Evolutionary conservation across 2,888 invertebrate genomes (phyloP), one percentile per base, ranked within the genome.

Genomic region (Branchellion lobata): DNA sequence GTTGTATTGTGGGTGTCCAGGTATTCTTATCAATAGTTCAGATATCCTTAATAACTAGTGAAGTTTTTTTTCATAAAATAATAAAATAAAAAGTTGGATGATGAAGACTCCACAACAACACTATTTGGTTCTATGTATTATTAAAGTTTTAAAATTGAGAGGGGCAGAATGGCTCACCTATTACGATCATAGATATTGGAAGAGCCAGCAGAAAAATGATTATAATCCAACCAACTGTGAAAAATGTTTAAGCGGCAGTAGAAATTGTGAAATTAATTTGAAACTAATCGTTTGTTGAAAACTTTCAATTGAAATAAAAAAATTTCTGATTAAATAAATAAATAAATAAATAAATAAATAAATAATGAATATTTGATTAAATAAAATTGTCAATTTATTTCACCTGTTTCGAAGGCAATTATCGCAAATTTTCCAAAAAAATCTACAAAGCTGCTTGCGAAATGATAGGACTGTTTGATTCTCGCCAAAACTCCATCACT

Each of bases 131-230:
- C n/a, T n/a, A n/a, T n/a, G 40, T 14, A 40, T 40, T 40, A 40
- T 40, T 8, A 29, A 65, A 5, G 24, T 11, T 65, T 5, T 65
- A n/a, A 65, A 65, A n/a, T n/a, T n/a, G n/a, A n/a, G n/a, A n/a
- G n/a, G n/a, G n/a, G n/a, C n/a, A n/a, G n/a, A n/a, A n/a, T n/a
- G 8, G 83, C 87, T 84, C 83, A 86, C 88, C 92, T 85, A 92
- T 90, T 29, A 91, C 89, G 83, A 92, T 90, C 92, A 92, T 92
- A 82, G 90, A 90, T 82, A 92, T 88, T 77, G 92, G 92, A 83
- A 92, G 88, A 33, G 91, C 90, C 84, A 91, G 89, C 21, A 91
- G 90, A 72, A 91, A 87, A 61, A 90, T 91, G 82, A 92, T 86
- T 81, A 91, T 90, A 40, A 91, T 91, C 85, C 91, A 91, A 29